These are phyloP conservation scores for Halcyon smyrnensis DNA, from an alignment of 2,797 vertebrate species.

Conservation along the genomic window DNA sequence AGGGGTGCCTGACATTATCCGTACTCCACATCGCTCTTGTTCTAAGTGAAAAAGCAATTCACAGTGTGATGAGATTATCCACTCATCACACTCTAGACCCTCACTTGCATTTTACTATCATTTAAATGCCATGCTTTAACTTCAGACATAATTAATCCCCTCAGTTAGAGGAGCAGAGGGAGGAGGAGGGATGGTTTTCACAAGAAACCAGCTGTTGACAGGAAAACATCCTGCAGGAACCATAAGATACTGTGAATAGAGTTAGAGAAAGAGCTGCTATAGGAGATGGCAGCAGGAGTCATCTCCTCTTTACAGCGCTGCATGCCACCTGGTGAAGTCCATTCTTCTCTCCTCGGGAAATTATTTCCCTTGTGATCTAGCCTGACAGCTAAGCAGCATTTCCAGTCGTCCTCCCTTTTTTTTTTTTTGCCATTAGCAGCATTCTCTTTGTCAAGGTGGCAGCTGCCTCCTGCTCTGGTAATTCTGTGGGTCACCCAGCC, in stretches of 20 bases:
- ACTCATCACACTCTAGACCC: not conserved
- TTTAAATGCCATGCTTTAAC: not conserved
- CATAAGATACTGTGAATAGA: not conserved
- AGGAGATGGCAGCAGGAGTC: not conserved
- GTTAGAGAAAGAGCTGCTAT: not conserved
- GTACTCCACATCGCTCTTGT: not conserved
- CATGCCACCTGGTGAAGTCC: not conserved
- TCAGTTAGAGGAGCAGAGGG: not conserved
- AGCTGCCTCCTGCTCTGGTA: not conserved
- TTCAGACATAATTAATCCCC: not conserved
- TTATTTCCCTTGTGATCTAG: not conserved
- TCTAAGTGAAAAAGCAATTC: not conserved
- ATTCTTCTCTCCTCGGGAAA: not conserved
- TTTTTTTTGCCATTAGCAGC: constrained; percentile 43
- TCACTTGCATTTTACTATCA: not conserved
- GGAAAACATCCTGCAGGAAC: not conserved
- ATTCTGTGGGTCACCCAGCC: constrained; percentile 11
- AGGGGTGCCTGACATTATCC: not conserved
- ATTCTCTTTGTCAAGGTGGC: not conserved
- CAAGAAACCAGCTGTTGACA: not conserved
- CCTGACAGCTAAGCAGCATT: not conserved
- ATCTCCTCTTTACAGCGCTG: not conserved
- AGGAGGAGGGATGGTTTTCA: not conserved
- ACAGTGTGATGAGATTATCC: not conserved
- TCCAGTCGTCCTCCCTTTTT: not conserved